Evolutionary conservation across 2,797 vertebrate species (phyloP).

Genomic region (Acipenser oxyrinchus): DNA sequence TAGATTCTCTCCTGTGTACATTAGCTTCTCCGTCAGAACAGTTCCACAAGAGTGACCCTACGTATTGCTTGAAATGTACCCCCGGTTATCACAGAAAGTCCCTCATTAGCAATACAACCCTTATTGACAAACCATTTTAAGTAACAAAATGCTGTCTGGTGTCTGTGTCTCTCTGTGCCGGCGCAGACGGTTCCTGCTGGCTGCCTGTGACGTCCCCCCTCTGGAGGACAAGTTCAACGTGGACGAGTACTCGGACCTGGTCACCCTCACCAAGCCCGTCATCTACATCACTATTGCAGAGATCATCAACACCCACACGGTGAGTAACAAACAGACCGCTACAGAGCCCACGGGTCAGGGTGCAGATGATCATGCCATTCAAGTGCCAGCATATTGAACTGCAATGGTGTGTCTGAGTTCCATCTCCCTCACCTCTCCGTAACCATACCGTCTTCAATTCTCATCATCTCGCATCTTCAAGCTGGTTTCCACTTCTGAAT

Average conservation of each 20-base stretch:
- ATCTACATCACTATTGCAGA: constrained; percentile 98
- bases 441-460: no score
- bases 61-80: no score
- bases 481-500: no score
- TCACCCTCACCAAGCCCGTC: constrained; percentile 89
- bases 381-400: background rate
- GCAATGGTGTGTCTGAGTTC: background rate
- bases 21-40: no score
- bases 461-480: no score
- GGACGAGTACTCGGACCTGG: constrained; percentile 91
- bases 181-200: constrained; percentile 82
- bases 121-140: background rate
- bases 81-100: no score
- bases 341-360: background rate
- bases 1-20: no score
- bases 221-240: constrained; percentile 95
- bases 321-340: constrained; percentile 44
- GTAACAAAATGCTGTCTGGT: no score
- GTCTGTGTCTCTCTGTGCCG: constrained; percentile 5
- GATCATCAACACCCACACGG: constrained; percentile 96
- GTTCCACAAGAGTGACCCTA: no score
- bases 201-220: constrained; percentile 85
- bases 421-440: background rate
- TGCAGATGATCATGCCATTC: background rate
- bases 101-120: no score